Percentiles rank a stretch among this genome's conserved stretches.
Evolutionary conservation across 1,140 invertebrate species (phyloP).

Genomic region (Euwallacea fornicatus): DNA sequence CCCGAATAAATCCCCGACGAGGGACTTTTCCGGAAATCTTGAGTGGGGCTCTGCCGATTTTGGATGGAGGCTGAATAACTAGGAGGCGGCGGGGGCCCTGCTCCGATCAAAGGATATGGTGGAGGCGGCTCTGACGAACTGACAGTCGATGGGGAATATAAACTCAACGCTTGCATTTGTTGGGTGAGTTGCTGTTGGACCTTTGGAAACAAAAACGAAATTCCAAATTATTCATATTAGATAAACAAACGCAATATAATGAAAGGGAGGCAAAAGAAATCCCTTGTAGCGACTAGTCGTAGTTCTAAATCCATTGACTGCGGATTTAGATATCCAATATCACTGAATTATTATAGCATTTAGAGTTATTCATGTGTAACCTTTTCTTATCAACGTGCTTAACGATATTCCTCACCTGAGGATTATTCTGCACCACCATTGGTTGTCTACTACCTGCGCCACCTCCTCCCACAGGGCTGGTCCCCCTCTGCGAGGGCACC

Average conservation of each 20-base stretch:
- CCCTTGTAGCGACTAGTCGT: too few relatives aligned
- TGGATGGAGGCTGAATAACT: constrained; percentile 84
- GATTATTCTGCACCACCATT: constrained; percentile 79
- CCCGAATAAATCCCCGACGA: constrained; percentile 81
- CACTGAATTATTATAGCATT: too few relatives aligned
- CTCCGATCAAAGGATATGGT: constrained; percentile 69
- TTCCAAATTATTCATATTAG: too few relatives aligned
- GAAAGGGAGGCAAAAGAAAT: too few relatives aligned
- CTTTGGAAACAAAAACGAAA: constrained; percentile 1
- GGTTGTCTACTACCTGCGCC: constrained; percentile 60
- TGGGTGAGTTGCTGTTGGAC: constrained; percentile 80
- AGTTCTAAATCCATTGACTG: too few relatives aligned
- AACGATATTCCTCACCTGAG: constrained; percentile 59
- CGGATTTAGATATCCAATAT: too few relatives aligned
- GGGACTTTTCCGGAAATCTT: constrained; percentile 68
- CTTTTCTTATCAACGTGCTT: too few relatives aligned
- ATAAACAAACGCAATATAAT: too few relatives aligned
- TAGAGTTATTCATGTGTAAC: too few relatives aligned
- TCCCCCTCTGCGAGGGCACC: constrained; percentile 64
- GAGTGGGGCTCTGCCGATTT: constrained; percentile 82
- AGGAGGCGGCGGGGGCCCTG: constrained; percentile 72
- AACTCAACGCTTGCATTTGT: constrained; percentile 82
- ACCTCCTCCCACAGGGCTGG: constrained; percentile 57
- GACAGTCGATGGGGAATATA: constrained; percentile 66
- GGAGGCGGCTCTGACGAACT: constrained; percentile 70